phyloP scores from a whole-genome alignment of 2,797 vertebrate species.

The Phrynocephalus vlangalii region DNA sequence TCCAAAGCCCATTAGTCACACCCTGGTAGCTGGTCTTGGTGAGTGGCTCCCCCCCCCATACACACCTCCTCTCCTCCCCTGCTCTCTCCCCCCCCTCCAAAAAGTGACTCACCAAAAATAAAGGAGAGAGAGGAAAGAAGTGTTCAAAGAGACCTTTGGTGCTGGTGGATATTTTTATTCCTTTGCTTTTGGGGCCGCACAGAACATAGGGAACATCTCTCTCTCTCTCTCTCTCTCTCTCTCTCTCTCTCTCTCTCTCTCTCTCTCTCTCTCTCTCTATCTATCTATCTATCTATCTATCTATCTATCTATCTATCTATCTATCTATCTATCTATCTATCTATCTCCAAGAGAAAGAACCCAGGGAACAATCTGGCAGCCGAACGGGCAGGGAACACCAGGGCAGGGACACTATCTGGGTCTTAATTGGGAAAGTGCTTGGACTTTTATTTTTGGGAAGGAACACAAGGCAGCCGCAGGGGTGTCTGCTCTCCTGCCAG shows the following conservation, averaged over 20 bases:
- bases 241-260: too few relatives aligned
- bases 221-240: neutral
- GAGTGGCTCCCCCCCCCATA: neutral
- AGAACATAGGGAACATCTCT: neutral
- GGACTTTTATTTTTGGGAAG: neutral
- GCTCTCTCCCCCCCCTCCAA: neutral
- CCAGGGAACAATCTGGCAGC: neutral
- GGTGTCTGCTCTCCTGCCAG: neutral
- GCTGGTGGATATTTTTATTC: constrained; percentile 59
- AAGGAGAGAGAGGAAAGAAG: neutral
- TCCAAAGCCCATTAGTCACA: constrained; percentile 42
- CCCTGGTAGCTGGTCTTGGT: constrained; percentile 48
- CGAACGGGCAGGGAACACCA: neutral
- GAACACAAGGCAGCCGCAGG: neutral
- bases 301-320: too few relatives aligned
- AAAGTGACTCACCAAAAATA: constrained; percentile 67
- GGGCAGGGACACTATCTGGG: constrained; percentile 1
- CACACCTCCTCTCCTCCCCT: neutral
- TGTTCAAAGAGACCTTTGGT: constrained; percentile 22
- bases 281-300: too few relatives aligned
- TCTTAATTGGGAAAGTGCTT: neutral
- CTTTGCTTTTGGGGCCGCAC: constrained; percentile 35
- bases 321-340: too few relatives aligned
- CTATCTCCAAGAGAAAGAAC: too few relatives aligned
- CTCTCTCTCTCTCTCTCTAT: too few relatives aligned